These are phyloP conservation scores for Noctua comes DNA, from an alignment of 2,888 invertebrate species.

Conservation along the genomic window DNA sequence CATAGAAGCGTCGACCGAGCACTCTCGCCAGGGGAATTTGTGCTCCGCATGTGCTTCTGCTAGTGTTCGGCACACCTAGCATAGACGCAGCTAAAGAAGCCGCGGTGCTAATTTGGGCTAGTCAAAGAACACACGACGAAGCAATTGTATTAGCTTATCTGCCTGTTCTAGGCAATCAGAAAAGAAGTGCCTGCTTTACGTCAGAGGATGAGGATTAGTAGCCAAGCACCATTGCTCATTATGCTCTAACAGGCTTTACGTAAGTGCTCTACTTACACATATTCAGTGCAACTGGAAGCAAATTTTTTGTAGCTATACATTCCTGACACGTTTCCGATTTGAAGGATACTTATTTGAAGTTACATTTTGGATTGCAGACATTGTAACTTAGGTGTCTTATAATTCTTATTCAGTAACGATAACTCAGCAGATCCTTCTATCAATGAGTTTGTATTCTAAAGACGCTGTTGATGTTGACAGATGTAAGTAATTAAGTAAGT, in stretches of 20 bases:
- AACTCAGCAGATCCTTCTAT: not conserved
- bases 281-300: not conserved
- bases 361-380: not conserved
- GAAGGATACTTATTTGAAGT: not conserved
- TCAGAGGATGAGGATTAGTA: slow-evolving; percentile 19
- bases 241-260: slow-evolving; percentile 21
- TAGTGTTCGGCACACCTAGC: too few species aligned
- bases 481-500: not conserved
- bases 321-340: not conserved
- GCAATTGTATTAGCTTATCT: not conserved
- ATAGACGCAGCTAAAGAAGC: not conserved
- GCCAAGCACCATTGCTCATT: slow-evolving; percentile 4
- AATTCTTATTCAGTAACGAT: not conserved
- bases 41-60: too few species aligned
- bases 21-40: too few species aligned
- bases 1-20: too few species aligned
- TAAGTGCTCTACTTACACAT: slow-evolving; percentile 14
- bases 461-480: slow-evolving; percentile 6
- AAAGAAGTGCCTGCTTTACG: not conserved
- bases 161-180: slow-evolving; percentile 8
- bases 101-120: not conserved
- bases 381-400: not conserved
- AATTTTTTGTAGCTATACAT: slow-evolving; percentile 4
- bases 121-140: not conserved
- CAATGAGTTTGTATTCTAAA: not conserved